Base-by-base conservation (phyloP, 2,113 vertebrate genomes). In the Phrynosoma platyrhinos region DNA sequence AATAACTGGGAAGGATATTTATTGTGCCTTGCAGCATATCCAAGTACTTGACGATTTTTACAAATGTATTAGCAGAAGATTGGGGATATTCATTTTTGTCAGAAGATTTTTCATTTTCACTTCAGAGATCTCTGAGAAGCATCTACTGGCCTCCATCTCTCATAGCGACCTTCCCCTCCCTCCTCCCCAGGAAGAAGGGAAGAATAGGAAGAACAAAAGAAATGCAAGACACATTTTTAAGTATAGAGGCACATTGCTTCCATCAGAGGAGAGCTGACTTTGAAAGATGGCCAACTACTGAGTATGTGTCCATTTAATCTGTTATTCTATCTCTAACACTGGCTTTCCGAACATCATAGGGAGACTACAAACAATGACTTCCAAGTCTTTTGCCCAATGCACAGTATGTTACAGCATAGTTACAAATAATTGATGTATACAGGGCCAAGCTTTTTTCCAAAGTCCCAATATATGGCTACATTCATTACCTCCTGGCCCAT, bases 31-130 rank as follows among this genome's bases (percentile, higher is more conserved):
- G 84, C 75, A 90, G 90, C 86, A 95, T 91, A 93, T 84, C 47
- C 88, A 30, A 90, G 20, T 85, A 88, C 91, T 90, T 2, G 0
- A 93, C 91, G 86, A 71, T 94, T 92, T 93, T 93, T 89, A 84
- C 0, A 4, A 85, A 84, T 71, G 1, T 89, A 86, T 93, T 85
- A 91, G 78, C 85, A 91, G 53, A 93, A 87, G 85, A 88, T 85
- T 92, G 88, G 81, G 42, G 87, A 84, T 85, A 72, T 87, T 92
- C 82, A 66, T 86, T 91, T 75, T 92, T 66, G 89, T 76, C 69
- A 52, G 64, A 93, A 79, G 52, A 1, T 69, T 94, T 95, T 92
- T 94, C 75, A 88, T 94, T 95, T 92, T 94, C 75, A 88, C 40
- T 66, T n/a, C 88, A 91, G 83, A 94, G 84, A 87, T 82, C 85